These are phyloP conservation scores for Dryomyza anilis DNA, from an alignment of 2,888 invertebrate species.

Conservation along the genomic window DNA sequence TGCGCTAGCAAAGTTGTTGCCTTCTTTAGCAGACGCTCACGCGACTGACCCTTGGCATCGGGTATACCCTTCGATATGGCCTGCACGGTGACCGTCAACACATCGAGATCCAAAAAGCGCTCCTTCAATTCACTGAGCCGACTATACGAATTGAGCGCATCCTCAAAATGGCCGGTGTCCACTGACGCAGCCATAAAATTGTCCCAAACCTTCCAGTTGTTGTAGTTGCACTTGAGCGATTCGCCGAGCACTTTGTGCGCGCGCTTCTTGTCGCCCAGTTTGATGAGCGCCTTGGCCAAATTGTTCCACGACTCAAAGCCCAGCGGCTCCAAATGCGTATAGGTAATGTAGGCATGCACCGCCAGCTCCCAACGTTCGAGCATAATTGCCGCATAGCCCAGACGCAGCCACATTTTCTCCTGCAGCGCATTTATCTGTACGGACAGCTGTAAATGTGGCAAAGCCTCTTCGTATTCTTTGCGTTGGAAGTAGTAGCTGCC, in stretches of 20 bases:
- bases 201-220: conserved; percentile 94
- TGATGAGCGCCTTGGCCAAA: conserved; percentile 90
- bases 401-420: conserved; percentile 81
- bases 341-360: conserved; percentile 83
- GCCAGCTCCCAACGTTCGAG: conserved; percentile 81
- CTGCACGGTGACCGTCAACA: conserved; percentile 73
- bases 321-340: conserved; percentile 84
- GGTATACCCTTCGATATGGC: conserved; percentile 70
- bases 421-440: conserved; percentile 87
- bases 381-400: conserved; percentile 84
- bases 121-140: conserved; percentile 84
- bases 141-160: conserved; percentile 84
- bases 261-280: conserved; percentile 81
- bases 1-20: conserved; percentile 53
- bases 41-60: conserved; percentile 68
- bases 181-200: conserved; percentile 88
- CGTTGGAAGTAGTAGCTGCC: conserved; percentile 78
- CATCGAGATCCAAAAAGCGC: conserved; percentile 77
- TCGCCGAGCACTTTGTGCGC: conserved; percentile 87
- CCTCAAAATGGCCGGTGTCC: conserved; percentile 84
- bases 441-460: conserved; percentile 81
- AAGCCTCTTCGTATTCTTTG: conserved; percentile 77
- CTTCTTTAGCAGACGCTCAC: conserved; percentile 55
- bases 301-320: conserved; percentile 99
- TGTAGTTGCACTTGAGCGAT: conserved; percentile 88